A percentile compares a stretch with the other conserved stretches of the same genome.
Evolutionary conservation across 2,888 invertebrate genomes (phyloP).

Genomic region (Eledone cirrhosa): DNA sequence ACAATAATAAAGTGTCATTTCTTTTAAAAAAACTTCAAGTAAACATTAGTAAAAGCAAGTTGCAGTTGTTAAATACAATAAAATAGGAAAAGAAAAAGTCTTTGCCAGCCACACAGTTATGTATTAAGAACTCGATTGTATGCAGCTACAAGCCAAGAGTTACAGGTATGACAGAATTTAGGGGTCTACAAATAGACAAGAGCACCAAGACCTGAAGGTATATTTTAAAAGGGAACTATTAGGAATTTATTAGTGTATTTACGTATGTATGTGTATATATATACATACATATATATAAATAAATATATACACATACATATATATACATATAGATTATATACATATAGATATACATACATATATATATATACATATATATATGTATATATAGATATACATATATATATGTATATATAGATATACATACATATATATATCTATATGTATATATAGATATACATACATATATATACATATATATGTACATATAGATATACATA

Average conservation of each 20-base stretch:
- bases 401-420: too few species aligned
- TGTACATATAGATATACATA: too few species aligned
- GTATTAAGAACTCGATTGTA: not conserved
- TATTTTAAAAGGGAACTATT: conserved; percentile 1
- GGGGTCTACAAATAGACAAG: conserved; percentile 9
- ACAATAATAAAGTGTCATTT: too few species aligned
- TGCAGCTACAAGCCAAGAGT: conserved; percentile 18
- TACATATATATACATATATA: too few species aligned
- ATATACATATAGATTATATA: not conserved
- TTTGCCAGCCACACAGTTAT: not conserved
- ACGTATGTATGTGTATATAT: too few species aligned
- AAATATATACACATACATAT: not conserved
- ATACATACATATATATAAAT: not conserved
- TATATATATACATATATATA: not conserved
- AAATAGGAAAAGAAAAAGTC: not conserved
- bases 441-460: too few species aligned
- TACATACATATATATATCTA: too few species aligned
- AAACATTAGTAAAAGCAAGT: too few species aligned
- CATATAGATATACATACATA: not conserved
- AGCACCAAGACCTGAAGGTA: conserved; percentile 23
- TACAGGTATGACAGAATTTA: not conserved
- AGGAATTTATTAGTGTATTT: too few species aligned
- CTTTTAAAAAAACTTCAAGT: too few species aligned
- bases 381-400: too few species aligned
- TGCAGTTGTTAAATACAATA: not conserved